Conservation (phyloP, 1,140 invertebrate species). For the Acyrthosiphon pisum region DNA sequence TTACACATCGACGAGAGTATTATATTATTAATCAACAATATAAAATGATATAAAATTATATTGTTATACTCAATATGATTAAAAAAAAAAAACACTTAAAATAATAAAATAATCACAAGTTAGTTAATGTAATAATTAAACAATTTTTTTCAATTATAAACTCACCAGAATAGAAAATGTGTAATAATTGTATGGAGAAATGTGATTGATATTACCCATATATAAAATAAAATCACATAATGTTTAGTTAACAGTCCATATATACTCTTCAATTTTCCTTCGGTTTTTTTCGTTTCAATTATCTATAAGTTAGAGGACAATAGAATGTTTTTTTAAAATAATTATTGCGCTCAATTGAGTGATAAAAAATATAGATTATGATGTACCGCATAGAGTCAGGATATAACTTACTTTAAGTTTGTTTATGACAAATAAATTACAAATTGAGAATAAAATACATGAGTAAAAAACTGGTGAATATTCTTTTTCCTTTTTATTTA, state of each 20-base stretch:
- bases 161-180: slow-evolving; percentile 46
- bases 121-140: background rate
- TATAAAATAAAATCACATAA: background rate
- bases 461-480: slow-evolving; percentile 81
- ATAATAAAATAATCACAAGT: background rate
- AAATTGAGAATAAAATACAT: slow-evolving; percentile 71
- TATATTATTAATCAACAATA: background rate
- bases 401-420: slow-evolving; percentile 64
- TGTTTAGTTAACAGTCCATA: background rate
- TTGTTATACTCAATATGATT: too few relatives aligned
- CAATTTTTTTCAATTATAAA: background rate
- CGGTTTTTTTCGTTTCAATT: background rate
- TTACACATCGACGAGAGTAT: background rate
- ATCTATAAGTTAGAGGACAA: background rate
- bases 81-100: background rate
- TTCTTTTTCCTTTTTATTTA: slow-evolving; percentile 70
- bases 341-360: background rate
- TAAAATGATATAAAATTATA: too few relatives aligned
- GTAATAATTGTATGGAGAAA: slow-evolving; percentile 36
- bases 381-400: too few relatives aligned
- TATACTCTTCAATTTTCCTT: background rate
- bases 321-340: background rate
- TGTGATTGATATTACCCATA: background rate
- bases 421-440: slow-evolving; percentile 74
- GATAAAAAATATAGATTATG: background rate